A percentile compares a stretch with the other conserved stretches of the same genome.
phyloP scores from a whole-genome alignment of 2,888 invertebrate genomes.

The Hirtodrosophila cameraria region DNA sequence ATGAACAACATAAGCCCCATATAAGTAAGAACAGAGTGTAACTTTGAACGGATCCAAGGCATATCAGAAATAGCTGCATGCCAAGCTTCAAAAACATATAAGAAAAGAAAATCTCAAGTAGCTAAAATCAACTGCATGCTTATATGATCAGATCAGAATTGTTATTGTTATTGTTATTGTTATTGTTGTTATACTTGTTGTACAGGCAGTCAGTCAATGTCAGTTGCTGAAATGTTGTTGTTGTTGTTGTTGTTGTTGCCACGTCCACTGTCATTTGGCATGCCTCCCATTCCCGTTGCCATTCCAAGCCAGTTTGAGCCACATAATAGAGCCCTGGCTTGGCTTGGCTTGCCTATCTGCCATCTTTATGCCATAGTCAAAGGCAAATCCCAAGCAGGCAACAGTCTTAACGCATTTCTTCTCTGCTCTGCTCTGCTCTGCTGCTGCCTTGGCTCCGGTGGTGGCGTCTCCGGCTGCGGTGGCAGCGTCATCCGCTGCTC shows the following conservation, averaged over 20 bases:
- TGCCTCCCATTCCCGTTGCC: neutral
- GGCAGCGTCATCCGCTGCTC: slow-evolving; percentile 11
- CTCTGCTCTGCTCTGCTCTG: neutral
- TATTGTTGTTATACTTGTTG: neutral
- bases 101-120: neutral
- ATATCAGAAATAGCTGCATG: slow-evolving; percentile 10
- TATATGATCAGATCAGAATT: slow-evolving; percentile 20
- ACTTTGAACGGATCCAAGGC: slow-evolving; percentile 2
- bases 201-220: slow-evolving; percentile 7
- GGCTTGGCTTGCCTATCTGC: slow-evolving; percentile 1
- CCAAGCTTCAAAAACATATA: neutral
- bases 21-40: neutral
- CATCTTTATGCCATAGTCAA: slow-evolving; percentile 20
- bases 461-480: neutral
- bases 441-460: no score
- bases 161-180: neutral
- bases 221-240: neutral
- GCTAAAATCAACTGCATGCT: neutral
- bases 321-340: neutral
- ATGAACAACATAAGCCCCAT: slow-evolving; percentile 19
- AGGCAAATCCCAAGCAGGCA: slow-evolving; percentile 17
- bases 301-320: neutral
- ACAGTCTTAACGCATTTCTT: slow-evolving; percentile 16
- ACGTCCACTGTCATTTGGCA: neutral
- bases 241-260: neutral